A percentile compares a stretch with the other conserved stretches of the same genome.
These are phyloP conservation scores for Lepidostoma basale DNA, from an alignment of 1,140 invertebrate genomes.

Conservation along the genomic window DNA sequence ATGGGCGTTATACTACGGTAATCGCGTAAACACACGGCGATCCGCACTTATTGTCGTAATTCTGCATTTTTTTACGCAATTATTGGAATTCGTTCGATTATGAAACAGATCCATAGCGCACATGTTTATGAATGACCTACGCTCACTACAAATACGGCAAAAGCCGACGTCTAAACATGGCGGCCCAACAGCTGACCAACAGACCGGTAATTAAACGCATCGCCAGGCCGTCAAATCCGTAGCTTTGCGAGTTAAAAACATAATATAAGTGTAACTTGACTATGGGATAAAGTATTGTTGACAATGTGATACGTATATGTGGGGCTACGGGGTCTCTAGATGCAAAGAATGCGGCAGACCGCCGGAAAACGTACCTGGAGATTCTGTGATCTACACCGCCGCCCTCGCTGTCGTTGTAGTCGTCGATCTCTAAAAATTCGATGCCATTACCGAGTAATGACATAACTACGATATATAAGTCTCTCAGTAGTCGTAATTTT, in stretches of 20 bases:
- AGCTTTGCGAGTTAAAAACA: background rate
- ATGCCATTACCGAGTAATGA: slow-evolving; percentile 61
- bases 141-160: slow-evolving; percentile 37
- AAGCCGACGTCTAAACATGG: slow-evolving; percentile 55
- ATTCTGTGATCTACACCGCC: slow-evolving; percentile 60
- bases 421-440: slow-evolving; percentile 60
- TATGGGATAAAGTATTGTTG: background rate
- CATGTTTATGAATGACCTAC: slow-evolving; percentile 40
- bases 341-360: background rate
- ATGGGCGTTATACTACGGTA: slow-evolving; percentile 33
- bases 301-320: background rate
- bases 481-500: slow-evolving; percentile 36
- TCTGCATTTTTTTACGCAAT: slow-evolving; percentile 11
- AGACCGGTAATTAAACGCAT: slow-evolving; percentile 52
- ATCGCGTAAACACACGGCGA: slow-evolving; percentile 23
- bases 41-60: slow-evolving; percentile 9
- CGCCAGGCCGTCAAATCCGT: slow-evolving; percentile 18
- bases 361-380: slow-evolving; percentile 51
- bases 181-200: slow-evolving; percentile 63
- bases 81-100: slow-evolving; percentile 27
- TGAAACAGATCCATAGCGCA: slow-evolving; percentile 27
- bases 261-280: background rate
- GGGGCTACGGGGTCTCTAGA: background rate
- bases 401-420: slow-evolving; percentile 60
- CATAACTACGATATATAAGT: slow-evolving; percentile 51